Conservation (phyloP, 1,140 invertebrate genomes). For the Ylistrum balloti region DNA sequence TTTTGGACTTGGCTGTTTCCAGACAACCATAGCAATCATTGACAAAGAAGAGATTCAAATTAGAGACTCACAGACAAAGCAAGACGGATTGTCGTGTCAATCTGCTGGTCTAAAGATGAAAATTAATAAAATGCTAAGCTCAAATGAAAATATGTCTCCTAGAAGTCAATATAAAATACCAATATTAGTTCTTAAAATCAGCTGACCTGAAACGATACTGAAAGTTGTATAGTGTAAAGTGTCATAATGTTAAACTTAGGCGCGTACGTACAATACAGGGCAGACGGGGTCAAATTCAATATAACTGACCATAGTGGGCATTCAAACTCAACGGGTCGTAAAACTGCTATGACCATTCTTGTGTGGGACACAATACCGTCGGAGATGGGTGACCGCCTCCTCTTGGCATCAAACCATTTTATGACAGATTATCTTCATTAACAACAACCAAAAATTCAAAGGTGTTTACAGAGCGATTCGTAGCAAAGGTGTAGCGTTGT, state of each 20-base stretch:
- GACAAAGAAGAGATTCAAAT: no score
- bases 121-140: background rate
- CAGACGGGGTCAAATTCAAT: background rate
- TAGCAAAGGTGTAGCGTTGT: background rate
- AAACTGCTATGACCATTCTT: background rate
- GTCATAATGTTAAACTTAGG: background rate
- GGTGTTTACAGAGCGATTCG: background rate
- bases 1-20: no score
- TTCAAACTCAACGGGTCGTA: background rate
- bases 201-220: background rate
- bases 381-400: background rate
- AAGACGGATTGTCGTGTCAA: background rate
- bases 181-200: background rate
- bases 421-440: background rate
- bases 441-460: background rate
- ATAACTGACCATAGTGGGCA: background rate
- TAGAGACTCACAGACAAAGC: background rate
- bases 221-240: background rate
- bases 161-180: conserved; percentile 9
- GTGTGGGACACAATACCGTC: background rate
- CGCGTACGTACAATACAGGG: background rate
- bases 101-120: conserved; percentile 20
- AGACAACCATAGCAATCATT: no score
- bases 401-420: background rate
- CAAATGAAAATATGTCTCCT: background rate